Evolutionary conservation across 2,888 invertebrate species (phyloP).

Genomic region (Gastrophysa polygoni): DNA sequence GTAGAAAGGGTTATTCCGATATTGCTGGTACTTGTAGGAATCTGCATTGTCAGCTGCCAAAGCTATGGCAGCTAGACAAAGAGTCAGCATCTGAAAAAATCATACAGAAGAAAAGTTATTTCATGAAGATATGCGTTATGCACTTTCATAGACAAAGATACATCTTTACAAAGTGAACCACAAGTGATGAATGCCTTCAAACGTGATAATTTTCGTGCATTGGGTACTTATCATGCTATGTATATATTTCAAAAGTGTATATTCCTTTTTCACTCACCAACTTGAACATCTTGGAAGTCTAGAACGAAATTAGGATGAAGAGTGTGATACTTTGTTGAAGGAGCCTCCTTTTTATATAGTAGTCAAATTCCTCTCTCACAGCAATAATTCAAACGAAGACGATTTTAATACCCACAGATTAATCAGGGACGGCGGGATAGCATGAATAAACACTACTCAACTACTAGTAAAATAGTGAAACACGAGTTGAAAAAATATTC

Average conservation of each 20-base stretch:
- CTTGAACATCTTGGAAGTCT: slow-evolving; percentile 26
- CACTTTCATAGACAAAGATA: too few species aligned
- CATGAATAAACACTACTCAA: too few species aligned
- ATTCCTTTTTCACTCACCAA: slow-evolving; percentile 27
- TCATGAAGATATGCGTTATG: too few species aligned
- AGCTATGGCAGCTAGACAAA: slow-evolving; percentile 9
- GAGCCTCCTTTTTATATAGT: slow-evolving; percentile 17
- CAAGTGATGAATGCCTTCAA: too few species aligned
- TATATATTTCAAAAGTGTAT: background rate
- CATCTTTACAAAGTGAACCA: too few species aligned
- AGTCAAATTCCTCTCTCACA: slow-evolving; percentile 2
- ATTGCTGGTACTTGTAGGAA: slow-evolving; percentile 1
- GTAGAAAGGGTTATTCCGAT: background rate
- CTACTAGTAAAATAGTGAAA: too few species aligned
- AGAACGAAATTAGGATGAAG: slow-evolving; percentile 7
- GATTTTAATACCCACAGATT: slow-evolving; percentile 14
- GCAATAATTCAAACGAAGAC: slow-evolving; percentile 19
- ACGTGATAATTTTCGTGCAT: too few species aligned
- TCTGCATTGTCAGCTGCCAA: slow-evolving; percentile 6
- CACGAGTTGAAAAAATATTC: too few species aligned
- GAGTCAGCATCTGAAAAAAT: slow-evolving; percentile 18
- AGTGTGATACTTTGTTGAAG: slow-evolving; percentile 7
- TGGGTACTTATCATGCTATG: too few species aligned
- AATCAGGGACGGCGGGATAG: slow-evolving; percentile 17
- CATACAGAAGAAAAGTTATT: background rate